Evolutionary conservation across 2,888 invertebrate species (phyloP), one percentile per base, ranked within the genome.

Genomic region (Ennomos fuscantarius): DNA sequence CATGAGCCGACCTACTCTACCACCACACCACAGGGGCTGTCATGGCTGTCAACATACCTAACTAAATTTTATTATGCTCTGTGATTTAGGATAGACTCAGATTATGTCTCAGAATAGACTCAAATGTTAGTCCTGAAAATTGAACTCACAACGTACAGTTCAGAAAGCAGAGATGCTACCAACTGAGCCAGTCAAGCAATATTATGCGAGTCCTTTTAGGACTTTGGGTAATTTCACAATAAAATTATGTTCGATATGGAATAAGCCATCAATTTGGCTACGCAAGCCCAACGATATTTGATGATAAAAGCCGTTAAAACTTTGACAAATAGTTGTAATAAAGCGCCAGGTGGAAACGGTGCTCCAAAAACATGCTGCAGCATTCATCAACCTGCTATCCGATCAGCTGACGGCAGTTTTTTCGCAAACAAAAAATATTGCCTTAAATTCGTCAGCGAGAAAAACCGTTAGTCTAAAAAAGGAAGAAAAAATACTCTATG

Each of bases 381-480:
- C 65, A 69, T 72, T 69, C 48, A 70, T 73, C 73, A 68, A 66
- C 53, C 68, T 68, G 72, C 72, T 72, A 69, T 66, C 66, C 74
- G 66, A 78, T 76, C 76, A 76, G 74, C 69, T 73, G 78, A 71
- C 71, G 69, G 65, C 10, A 10, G 48, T 73, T 74, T 74, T 78
- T 71, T 69, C 60, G 66, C 68, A 72, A 72, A 73, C 50, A 70
- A 72, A 74, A 79, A 74, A 78, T 76, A 74, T 72, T 66, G 69
- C 72, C 60, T 65, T 66, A 68, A 74, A 81, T 80, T 74, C 76
- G 76, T 80, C 76, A 78, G 69, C 60, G 70, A 70, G 76, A 73
- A 79, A 81, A 79, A 80, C 79, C 79, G 78, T 79, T 79, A 81
- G 75, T 78, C 75, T 72, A 63, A 73, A 81, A 86, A 88, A 82